phyloP scores from a whole-genome alignment of 2,888 invertebrate species.

The Andrena camellia region DNA sequence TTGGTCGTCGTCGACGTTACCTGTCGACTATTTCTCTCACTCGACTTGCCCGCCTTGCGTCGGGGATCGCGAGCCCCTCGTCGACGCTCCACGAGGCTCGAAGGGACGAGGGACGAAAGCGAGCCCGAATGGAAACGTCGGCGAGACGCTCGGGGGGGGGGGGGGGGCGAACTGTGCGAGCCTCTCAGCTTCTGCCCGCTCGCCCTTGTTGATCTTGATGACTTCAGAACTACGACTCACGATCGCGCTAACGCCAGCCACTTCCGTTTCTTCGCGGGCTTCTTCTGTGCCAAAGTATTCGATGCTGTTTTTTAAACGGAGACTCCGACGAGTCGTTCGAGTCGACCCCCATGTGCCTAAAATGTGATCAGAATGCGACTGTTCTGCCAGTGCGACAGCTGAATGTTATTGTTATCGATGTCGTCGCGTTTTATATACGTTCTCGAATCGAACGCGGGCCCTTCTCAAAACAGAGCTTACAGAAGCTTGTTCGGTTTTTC shows the following conservation, averaged over 20 bases:
- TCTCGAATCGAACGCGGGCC: slow-evolving; percentile 9
- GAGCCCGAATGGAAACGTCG: slow-evolving; percentile 29
- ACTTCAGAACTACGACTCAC: slow-evolving; percentile 23
- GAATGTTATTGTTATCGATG: slow-evolving; percentile 49
- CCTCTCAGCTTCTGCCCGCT: slow-evolving; percentile 70
- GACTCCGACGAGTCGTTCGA: slow-evolving; percentile 59
- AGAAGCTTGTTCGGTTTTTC: slow-evolving; percentile 4
- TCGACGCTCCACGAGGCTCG: slow-evolving; percentile 22
- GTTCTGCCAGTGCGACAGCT: slow-evolving; percentile 28
- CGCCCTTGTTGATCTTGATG: slow-evolving; percentile 53
- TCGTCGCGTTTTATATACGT: slow-evolving; percentile 27
- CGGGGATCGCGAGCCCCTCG: slow-evolving; percentile 30
- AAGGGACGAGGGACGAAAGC: background rate
- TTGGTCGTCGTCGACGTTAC: slow-evolving; percentile 22
- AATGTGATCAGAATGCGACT: slow-evolving; percentile 60
- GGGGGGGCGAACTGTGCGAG: slow-evolving; percentile 51
- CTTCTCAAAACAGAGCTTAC: background rate
- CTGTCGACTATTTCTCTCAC: slow-evolving; percentile 42
- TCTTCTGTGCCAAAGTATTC: slow-evolving; percentile 65
- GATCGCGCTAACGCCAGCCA: slow-evolving; percentile 16
- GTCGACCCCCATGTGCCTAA: slow-evolving; percentile 72
- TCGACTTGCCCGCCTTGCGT: slow-evolving; percentile 44
- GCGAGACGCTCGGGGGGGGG: slow-evolving; percentile 21
- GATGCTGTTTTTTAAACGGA: slow-evolving; percentile 54
- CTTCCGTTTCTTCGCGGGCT: slow-evolving; percentile 66